Evolutionary conservation across 2,888 invertebrate species (phyloP), one percentile per base, ranked within the genome.

Genomic region (Catocala sponsa): DNA sequence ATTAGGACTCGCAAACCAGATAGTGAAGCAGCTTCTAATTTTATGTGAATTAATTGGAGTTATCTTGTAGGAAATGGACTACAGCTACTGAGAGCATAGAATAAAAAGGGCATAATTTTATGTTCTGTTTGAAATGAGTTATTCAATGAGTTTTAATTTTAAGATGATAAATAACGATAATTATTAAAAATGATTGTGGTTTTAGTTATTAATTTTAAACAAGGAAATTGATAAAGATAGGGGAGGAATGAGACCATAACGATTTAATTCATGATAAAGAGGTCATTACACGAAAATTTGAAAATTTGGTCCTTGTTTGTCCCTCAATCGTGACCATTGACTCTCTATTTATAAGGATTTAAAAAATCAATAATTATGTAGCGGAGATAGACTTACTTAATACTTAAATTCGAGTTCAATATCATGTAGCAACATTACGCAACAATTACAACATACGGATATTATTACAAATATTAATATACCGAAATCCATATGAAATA

Each of bases 21-120:
- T 91, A 91, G 88, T 86, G 78, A 81, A 74, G 71, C 74, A 72
- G 76, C 73, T 84, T 80, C 87, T 89, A 87, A 90, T 88, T 91
- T 90, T 88, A 82, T 86, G 85, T 83, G 89, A 87, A 88, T 89
- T 90, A 90, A 88, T 90, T 87, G 89, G 85, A 81, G 81, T 83
- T 88, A 88, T 86, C 87, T 84, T 83, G 83, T 86, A 87, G 90
- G 87, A 89, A 90, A 85, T 84, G 67, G 65, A 51, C 32, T 58
- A 11, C 41, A n/a, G 13, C 55, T 59, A 32, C 52, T 58, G 6
- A 25, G 1, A 13, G 5, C 10, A 35, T n/a, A n/a, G 48, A 62
- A 53, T 53, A 15, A 10, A 15, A 52, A 33, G 41, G 41, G 38
- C 12, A 13, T 44, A 13, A 10, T 33, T 13, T 54, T 44, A 6